These are phyloP conservation scores for Leistus spinibarbis DNA, from an alignment of 2,888 invertebrate genomes.

Conservation along the genomic window DNA sequence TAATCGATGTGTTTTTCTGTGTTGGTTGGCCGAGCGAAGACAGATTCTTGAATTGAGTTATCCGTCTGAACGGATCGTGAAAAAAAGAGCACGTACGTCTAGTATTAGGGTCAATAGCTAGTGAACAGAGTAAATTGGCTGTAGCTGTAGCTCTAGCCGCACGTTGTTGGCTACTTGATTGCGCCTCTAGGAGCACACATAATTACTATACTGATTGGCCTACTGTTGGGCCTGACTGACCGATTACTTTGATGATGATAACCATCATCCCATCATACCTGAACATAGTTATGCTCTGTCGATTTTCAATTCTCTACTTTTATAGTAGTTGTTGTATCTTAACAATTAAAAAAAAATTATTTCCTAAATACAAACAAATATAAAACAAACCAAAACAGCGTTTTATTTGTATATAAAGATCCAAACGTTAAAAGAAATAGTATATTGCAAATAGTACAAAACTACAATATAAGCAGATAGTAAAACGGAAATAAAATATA, in stretches of 20 bases:
- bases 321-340: no score
- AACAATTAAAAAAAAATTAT: no score
- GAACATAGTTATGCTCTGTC: no score
- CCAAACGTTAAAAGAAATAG: no score
- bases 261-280: not conserved
- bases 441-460: no score
- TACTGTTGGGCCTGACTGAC: not conserved
- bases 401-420: no score
- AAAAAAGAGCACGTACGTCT: not conserved
- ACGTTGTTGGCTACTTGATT: not conserved
- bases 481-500: no score
- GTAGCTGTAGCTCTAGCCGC: not conserved
- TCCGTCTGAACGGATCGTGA: not conserved
- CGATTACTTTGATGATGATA: conserved; percentile 1
- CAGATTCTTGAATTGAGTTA: not conserved
- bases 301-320: not conserved
- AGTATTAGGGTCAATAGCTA: not conserved
- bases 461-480: no score
- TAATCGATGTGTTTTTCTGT: not conserved
- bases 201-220: conserved; percentile 13
- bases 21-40: not conserved
- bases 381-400: no score
- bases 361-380: no score
- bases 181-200: conserved; percentile 2
- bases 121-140: conserved; percentile 2